These are phyloP conservation scores for Dissostichus mawsoni DNA, from an alignment of 2,113 vertebrate species.

Conservation along the genomic window DNA sequence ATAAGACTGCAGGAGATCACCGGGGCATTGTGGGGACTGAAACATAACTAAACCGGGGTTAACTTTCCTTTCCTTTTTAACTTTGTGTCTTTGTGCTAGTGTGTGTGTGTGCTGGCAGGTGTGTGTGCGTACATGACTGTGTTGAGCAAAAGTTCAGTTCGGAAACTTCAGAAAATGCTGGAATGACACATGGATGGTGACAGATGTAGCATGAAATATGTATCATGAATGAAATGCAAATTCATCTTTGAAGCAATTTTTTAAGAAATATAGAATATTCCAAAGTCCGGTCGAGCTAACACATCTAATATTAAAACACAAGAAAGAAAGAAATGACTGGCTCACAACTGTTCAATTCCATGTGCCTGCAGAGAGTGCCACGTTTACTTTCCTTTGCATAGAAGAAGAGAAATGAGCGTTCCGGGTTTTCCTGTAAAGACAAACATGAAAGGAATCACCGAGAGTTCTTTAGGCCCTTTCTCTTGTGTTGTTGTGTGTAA, in stretches of 20 bases:
- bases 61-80: slow-evolving; percentile 45
- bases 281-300: slow-evolving; percentile 33
- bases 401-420: slow-evolving; percentile 66
- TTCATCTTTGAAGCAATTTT: slow-evolving; percentile 59
- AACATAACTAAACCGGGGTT: slow-evolving; percentile 58
- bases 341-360: slow-evolving; percentile 71
- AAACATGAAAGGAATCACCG: slow-evolving; percentile 76
- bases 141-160: slow-evolving; percentile 50
- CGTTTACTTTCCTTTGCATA: slow-evolving; percentile 73
- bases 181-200: slow-evolving; percentile 40
- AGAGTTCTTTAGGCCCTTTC: slow-evolving; percentile 74
- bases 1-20: slow-evolving; percentile 64
- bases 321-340: slow-evolving; percentile 42
- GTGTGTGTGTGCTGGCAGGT: slow-evolving; percentile 8
- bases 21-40: slow-evolving; percentile 52
- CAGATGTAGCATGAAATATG: slow-evolving; percentile 54
- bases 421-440: slow-evolving; percentile 69
- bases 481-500: slow-evolving; percentile 71
- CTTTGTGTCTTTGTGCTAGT: slow-evolving; percentile 34
- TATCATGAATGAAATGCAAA: slow-evolving; percentile 67
- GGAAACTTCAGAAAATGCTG: slow-evolving; percentile 37
- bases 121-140: slow-evolving; percentile 15
- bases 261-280: slow-evolving; percentile 27
- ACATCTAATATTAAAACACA: slow-evolving; percentile 68
- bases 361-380: slow-evolving; percentile 60